A percentile compares a stretch with the other conserved stretches of the same genome.
Evolutionary conservation across 2,888 invertebrate species (phyloP).

Genomic region (Apeira syringaria): DNA sequence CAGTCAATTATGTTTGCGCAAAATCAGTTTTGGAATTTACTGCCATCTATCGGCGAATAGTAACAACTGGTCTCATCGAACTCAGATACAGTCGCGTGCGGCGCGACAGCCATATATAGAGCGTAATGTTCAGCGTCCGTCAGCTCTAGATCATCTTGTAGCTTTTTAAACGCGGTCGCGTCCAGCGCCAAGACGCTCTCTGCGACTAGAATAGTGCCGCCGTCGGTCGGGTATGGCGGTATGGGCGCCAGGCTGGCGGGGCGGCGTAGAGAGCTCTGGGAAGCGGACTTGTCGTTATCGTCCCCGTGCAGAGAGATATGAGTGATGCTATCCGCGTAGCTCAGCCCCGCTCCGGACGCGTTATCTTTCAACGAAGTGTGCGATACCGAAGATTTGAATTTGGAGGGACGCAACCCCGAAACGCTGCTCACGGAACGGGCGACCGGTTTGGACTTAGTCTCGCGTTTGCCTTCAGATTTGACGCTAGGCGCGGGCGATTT

Average conservation of each 20-base stretch:
- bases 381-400: slow-evolving; percentile 66
- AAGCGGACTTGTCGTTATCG: slow-evolving; percentile 59
- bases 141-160: slow-evolving; percentile 85
- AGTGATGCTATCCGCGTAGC: slow-evolving; percentile 84
- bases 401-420: slow-evolving; percentile 82
- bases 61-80: slow-evolving; percentile 95
- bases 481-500: slow-evolving; percentile 75
- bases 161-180: slow-evolving; percentile 62
- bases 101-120: slow-evolving; percentile 92
- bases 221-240: slow-evolving; percentile 72
- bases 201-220: slow-evolving; percentile 84
- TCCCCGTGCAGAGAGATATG: slow-evolving; percentile 87
- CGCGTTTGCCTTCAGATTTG: slow-evolving; percentile 59
- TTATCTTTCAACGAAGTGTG: slow-evolving; percentile 72
- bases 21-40: slow-evolving; percentile 82
- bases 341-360: slow-evolving; percentile 65
- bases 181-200: slow-evolving; percentile 77
- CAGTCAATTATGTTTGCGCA: no score
- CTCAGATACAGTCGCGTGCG: slow-evolving; percentile 93
- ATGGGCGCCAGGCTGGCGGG: slow-evolving; percentile 54
- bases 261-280: slow-evolving; percentile 34
- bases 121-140: slow-evolving; percentile 96
- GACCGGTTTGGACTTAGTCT: slow-evolving; percentile 66
- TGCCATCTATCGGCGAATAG: slow-evolving; percentile 92
- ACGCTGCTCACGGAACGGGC: slow-evolving; percentile 85